Evolutionary conservation across 2,797 vertebrate genomes (phyloP).

Genomic region (Eidolon dupreanum): DNA sequence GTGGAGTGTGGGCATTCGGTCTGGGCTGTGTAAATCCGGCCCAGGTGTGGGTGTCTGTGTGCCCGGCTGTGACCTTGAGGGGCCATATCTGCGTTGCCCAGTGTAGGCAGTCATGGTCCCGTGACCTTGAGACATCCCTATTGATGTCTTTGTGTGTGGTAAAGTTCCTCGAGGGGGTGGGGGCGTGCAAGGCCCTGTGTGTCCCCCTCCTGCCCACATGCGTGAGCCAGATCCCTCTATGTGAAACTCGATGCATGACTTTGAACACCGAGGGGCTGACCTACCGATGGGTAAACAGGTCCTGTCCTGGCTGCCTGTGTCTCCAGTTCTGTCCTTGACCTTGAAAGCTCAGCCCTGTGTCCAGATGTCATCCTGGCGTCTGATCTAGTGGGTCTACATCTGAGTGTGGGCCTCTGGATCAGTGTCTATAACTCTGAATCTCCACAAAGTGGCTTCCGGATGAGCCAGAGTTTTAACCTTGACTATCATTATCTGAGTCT

Average conservation of each 20-base stretch:
- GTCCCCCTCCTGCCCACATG: neutral
- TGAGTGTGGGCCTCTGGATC: neutral
- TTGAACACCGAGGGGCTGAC: neutral
- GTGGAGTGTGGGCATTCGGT: neutral
- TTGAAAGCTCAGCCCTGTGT: neutral
- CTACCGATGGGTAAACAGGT: neutral
- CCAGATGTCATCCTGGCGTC: neutral
- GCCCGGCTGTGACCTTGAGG: neutral
- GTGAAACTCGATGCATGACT: neutral
- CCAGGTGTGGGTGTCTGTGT: too few species aligned
- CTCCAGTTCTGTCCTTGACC: constrained; percentile 3
- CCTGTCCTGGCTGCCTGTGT: neutral
- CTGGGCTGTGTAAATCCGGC: neutral
- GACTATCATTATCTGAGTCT: neutral
- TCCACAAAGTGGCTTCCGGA: neutral
- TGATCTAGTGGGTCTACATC: neutral
- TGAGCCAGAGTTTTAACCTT: neutral
- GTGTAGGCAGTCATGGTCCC: neutral
- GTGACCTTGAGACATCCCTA: neutral
- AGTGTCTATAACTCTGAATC: neutral
- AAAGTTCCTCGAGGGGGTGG: too few species aligned
- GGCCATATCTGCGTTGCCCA: too few species aligned
- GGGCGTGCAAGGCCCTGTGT: neutral
- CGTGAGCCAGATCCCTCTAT: neutral
- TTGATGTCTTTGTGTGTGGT: neutral